Evolutionary conservation across 2,797 vertebrate species (phyloP), one percentile per base, ranked within the genome.

Genomic region (Darevskia mixta): DNA sequence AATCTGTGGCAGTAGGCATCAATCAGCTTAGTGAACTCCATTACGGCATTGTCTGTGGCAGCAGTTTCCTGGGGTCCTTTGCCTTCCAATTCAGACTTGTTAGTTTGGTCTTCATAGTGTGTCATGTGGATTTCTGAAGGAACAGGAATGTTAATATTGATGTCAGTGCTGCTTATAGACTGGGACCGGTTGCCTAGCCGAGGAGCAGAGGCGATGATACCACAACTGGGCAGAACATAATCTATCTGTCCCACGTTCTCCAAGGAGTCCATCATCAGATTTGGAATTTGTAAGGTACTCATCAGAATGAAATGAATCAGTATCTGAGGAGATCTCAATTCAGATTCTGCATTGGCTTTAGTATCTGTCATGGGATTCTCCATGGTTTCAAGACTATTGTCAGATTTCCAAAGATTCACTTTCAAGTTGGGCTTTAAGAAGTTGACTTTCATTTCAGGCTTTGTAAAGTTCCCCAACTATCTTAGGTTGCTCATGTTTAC

Each of bases 151-250:
- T 88, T 90, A 23, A 97, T 79, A 64, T 35, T 95, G 2, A 96
- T 27, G 73, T 99, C 99, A 0, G 96, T 91, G 89, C 98, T 98
- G 95, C 97, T 95, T 0, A 98, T 11, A 1, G 99, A 99, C 91
- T 99, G 98, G 1, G 98, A 98, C 18, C 98, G 98, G 79, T 98
- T 98, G 86, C 97, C 96, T 79, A 98, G 88, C 1, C 98, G 97
- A 0, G 98, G 98, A 5, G 97, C 98, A 0, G 99, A 98, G 58
- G 97, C 99, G 49, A 99, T 97, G 41, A 99, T 99, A 4, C 99
- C 99, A 0, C 99, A 99, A 93, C 99, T 99, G 2, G 99, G 98
- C 86, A 99, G 97, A 78, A 99, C 98, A 0, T 99, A 99, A 95
- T 99, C 99, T 0, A 81, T 0, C 0, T 96, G 96, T 10, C 95